A percentile compares a stretch with the other conserved stretches of the same genome.
These are phyloP conservation scores for Crossaster papposus DNA, from an alignment of 53 echinoderm and acorn worm species.

Conservation along the genomic window DNA sequence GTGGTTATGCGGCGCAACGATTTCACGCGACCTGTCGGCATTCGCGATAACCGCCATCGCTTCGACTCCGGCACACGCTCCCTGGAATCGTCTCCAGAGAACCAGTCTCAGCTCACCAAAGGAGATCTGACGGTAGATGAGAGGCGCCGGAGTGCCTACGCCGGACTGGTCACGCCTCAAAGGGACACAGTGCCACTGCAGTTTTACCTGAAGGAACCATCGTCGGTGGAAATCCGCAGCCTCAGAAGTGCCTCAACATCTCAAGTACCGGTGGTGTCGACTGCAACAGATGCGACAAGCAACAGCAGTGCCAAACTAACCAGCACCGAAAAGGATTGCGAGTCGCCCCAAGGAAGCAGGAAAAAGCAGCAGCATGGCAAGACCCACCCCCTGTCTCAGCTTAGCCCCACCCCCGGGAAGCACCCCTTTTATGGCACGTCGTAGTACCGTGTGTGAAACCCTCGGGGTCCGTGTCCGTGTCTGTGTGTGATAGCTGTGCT, in stretches of 20 bases:
- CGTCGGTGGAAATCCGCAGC: constrained; percentile 47
- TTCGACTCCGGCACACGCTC: constrained; percentile 24
- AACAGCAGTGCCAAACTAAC: neutral
- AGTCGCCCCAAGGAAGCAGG: neutral
- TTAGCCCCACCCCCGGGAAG: constrained; percentile 51
- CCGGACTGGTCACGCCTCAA: constrained; percentile 31
- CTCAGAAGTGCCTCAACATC: constrained; percentile 12
- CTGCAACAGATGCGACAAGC: neutral
- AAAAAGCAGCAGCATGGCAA: constrained; percentile 72
- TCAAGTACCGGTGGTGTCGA: neutral
- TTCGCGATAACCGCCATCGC: constrained; percentile 3
- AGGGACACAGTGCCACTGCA: constrained; percentile 13
- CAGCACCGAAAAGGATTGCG: constrained; percentile 7
- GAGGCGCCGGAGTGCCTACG: constrained; percentile 24
- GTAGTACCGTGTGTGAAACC: neutral
- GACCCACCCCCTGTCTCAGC: constrained; percentile 81
- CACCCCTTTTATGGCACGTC: constrained; percentile 71
- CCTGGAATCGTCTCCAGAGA: constrained; percentile 45
- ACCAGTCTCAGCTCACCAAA: constrained; percentile 1
- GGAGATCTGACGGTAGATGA: constrained; percentile 13
- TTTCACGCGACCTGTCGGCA: constrained; percentile 44
- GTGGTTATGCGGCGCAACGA: constrained; percentile 34
- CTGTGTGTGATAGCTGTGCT: constrained; percentile 7
- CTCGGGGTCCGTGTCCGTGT: neutral
- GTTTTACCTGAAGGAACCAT: constrained; percentile 33